These are phyloP conservation scores for Macropis europaea DNA, from an alignment of 2,888 invertebrate genomes.

Conservation along the genomic window DNA sequence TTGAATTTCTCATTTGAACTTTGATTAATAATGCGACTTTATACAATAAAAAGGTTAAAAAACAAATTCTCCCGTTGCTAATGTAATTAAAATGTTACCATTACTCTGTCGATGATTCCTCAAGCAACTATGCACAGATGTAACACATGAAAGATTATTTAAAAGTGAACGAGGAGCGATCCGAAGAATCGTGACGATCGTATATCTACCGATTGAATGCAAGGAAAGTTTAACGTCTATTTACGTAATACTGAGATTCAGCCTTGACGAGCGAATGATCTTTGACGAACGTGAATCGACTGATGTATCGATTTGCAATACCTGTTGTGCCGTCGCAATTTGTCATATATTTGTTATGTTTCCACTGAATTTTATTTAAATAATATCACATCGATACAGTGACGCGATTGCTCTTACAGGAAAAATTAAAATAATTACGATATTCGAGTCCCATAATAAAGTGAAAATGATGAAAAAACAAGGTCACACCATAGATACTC, in stretches of 20 bases:
- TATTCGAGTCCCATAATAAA: too few relatives aligned
- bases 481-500: too few relatives aligned
- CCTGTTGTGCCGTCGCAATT: slow-evolving; percentile 1
- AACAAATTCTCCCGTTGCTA: slow-evolving; percentile 26
- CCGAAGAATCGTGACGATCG: slow-evolving; percentile 19
- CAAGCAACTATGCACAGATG: not conserved
- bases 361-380: too few relatives aligned
- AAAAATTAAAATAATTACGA: too few relatives aligned
- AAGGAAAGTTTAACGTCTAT: slow-evolving; percentile 39
- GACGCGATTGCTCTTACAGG: too few relatives aligned
- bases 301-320: slow-evolving; percentile 23
- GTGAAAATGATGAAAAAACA: too few relatives aligned
- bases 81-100: slow-evolving; percentile 34
- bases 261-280: slow-evolving; percentile 59
- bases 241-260: slow-evolving; percentile 43
- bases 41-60: not conserved
- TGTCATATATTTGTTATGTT: too few relatives aligned
- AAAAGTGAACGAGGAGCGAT: slow-evolving; percentile 2
- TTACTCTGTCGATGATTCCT: not conserved
- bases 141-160: slow-evolving; percentile 31
- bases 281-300: slow-evolving; percentile 29
- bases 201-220: slow-evolving; percentile 17
- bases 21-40: slow-evolving; percentile 25
- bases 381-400: too few relatives aligned
- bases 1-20: not conserved